Base-by-base conservation (phyloP, 1,140 invertebrate genomes). In the Antheraea pernyi region DNA sequence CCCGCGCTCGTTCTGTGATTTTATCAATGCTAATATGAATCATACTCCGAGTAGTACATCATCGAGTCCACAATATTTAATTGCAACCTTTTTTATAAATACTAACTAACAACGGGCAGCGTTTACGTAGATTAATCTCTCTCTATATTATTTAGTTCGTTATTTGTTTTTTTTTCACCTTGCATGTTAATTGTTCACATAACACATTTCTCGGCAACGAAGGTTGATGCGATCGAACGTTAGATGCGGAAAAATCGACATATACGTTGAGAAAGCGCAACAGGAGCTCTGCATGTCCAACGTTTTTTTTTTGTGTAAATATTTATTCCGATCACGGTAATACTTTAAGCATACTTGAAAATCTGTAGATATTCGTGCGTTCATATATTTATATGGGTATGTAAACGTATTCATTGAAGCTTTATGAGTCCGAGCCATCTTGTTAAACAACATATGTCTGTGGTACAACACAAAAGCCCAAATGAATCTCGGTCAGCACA, bases 31-130 rank as follows among this genome's bases (percentile, higher is more conserved):
- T 84, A 79, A 81, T 71, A 73, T 53, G 6, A 77, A 86, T 87
- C 86, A 88, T 85, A 83, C 84, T 86, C 82, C 81, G 79, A 81
- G 81, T 89, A 91, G 87, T 61, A 36, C 13, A 16, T 91, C 91
- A 88, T 85, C 86, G 85, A 91, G 86, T 86, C 87, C 89, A 86
- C 87, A 89, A n/a, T 53, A 53, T 53, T 53, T 53, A 80, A 78
- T 75, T 74, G 77, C 77, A 75, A 80, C 75, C 76, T 82, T 81
- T n/a, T 67, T 74, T 69, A 79, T 70, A 48, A 79, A 71, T 82
- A 87, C 85, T 89, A 89, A 87, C 85, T 89, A 89, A 90, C 86
- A 82, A 78, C 81, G 5, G 42, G 58, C 85, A 85, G 82, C 72
- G 69, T 74, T 73, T 77, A 76, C 67, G 77, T 84, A 81, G 79